Evolutionary conservation across 1,140 invertebrate species (phyloP), one percentile per base, ranked within the genome.

Genomic region (Cyphomyrmex costatus): DNA sequence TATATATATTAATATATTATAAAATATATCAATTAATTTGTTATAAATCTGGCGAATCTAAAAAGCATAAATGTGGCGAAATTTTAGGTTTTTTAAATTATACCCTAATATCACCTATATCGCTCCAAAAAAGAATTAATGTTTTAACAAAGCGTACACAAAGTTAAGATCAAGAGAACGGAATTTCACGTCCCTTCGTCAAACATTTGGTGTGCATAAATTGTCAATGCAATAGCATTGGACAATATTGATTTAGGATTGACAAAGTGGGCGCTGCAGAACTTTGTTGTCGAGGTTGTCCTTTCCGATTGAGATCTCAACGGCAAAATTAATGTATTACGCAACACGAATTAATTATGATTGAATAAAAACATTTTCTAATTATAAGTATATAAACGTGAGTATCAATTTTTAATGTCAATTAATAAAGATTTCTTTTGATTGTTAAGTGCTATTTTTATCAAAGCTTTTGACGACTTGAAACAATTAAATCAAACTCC

Each of bases 161-260:
- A 73, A 7, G 66, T 73, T 73, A 46, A 71, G 36, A 42, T n/a
- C 5, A 80, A 73, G 53, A 71, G 51, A 82, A 73, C 19, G 36
- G 14, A 33, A 24, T 82, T 78, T 49, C 24, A 68, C 61, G 36
- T 85, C 30, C 14, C 21, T 51, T 42, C 6, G 14, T 49, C 65
- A 91, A 91, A 92, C 77, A 82, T 92, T 92, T 89, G 85, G 30
- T 70, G 10, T 30, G 19, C 46, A 76, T 78, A 91, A 91, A 91
- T 87, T 87, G 83, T 14, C 53, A 85, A 14, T 89, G 61, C 61
- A 33, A 63, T 63, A 63, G 8, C 77, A 89, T 68, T 68, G 36
- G 8, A 19, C 49, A 91, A 92, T 88, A 91, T 90, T 92, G 68
- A 87, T 71, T 56, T 82, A 27, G 6, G 42, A 24, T 49, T 21